Conservation (phyloP, 2,797 vertebrate genomes). For the Tolypeutes matacus region DNA sequence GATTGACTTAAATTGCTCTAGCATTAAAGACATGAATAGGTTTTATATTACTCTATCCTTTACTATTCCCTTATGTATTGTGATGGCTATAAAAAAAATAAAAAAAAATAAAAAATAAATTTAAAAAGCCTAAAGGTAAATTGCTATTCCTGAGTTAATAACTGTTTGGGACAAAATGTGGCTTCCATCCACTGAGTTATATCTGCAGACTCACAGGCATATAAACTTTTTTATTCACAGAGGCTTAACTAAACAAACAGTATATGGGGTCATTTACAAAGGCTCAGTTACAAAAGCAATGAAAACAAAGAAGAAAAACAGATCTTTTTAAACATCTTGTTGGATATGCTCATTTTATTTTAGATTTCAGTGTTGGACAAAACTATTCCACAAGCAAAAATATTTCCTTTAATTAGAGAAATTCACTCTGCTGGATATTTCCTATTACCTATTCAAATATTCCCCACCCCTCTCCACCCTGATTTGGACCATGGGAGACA, state of each 20-base stretch:
- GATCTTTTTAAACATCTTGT: not conserved
- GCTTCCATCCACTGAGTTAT: not conserved
- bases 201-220: not conserved
- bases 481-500: not conserved
- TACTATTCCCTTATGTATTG: not conserved
- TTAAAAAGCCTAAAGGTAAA: not conserved
- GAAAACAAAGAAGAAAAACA: not conserved
- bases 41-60: not conserved
- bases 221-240: constrained; percentile 28
- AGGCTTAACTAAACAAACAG: constrained; percentile 38
- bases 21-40: not conserved
- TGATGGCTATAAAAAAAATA: not conserved
- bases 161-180: not conserved
- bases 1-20: not conserved
- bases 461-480: not conserved
- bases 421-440: constrained; percentile 12
- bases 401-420: constrained; percentile 43
- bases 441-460: not conserved
- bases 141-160: not conserved
- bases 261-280: not conserved
- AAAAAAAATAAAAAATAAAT: no score
- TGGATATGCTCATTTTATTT: constrained; percentile 29
- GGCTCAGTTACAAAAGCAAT: constrained; percentile 8
- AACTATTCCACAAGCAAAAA: constrained; percentile 27
- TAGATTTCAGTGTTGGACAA: constrained; percentile 59